Evolutionary conservation across 2,113 vertebrate species (phyloP), one percentile per base, ranked within the genome.

Genomic region (Neotoma lepida): DNA sequence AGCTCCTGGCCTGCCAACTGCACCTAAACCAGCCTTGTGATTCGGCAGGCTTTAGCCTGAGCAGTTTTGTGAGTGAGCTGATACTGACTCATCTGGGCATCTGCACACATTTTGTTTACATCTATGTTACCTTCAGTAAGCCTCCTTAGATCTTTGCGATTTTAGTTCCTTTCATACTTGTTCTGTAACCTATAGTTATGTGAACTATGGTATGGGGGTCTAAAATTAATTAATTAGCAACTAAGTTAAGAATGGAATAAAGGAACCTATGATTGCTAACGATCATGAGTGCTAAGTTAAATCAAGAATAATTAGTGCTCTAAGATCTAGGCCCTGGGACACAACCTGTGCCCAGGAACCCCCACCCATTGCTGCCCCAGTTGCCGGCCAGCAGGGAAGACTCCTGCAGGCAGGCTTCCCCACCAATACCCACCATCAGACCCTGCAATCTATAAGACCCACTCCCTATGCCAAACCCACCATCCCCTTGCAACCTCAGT

Each of bases 41-140:
- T 81, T 26, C 28, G 22, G 12, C n/a, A 58, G 78, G 54, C 54
- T 39, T 58, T 39, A 28, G n/a, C n/a, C 26, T 39, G 22, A 26
- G 3, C 2, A 58, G 1, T 15, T 81, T 58, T 81, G 0, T 1
- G 4, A 58, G 54, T 35, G 6, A 9, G 2, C 0, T 46, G 4
- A 56, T 51, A 80, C 17, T 66, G 61, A 35, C 28, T 66, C 17
- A 66, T 33, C 2, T 6, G 30, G 15, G 39, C 8, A 86, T 20
- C 41, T 22, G 15, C 41, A 35, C 5, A 1, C 41, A 66, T 2
- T 44, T 8, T 66, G 8, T 35, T 64, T 66, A 85, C 17, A 22
- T 44, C 81, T 63, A 18, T 35, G 39, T 6, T 46, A 9, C 61
- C 41, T 66, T 66, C 41, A 46, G 41, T 33, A 35, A 66, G 30